phyloP scores from a whole-genome alignment of 1,140 invertebrate species.

The Lepidurus packardi region DNA sequence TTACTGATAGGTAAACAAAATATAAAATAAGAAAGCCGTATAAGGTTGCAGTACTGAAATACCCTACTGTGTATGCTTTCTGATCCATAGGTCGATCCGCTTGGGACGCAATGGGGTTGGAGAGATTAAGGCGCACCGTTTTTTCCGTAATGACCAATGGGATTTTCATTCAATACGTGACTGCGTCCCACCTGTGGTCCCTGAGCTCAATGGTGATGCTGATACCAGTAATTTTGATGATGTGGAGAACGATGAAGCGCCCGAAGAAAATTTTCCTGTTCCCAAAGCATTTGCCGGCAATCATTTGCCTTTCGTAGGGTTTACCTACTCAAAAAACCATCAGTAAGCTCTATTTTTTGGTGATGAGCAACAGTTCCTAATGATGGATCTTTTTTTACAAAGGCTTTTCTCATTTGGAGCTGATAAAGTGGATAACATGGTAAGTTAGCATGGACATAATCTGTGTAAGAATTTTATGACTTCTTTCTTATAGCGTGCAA shows the following conservation, averaged over 20 bases:
- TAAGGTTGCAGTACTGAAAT: background rate
- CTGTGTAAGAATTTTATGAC: background rate
- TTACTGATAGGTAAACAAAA: constrained; percentile 69
- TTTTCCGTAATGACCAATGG: constrained; percentile 97
- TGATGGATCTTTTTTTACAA: background rate
- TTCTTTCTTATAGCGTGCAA: constrained; percentile 25
- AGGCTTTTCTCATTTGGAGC: constrained; percentile 19
- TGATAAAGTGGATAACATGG: constrained; percentile 27
- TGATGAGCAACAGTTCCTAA: background rate
- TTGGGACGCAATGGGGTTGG: constrained; percentile 89
- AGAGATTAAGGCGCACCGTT: constrained; percentile 90
- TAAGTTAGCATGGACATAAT: constrained; percentile 26
- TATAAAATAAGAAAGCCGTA: background rate
- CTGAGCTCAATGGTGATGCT: constrained; percentile 89
- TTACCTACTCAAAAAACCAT: constrained; percentile 92
- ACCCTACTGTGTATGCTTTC: constrained; percentile 16
- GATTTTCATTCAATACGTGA: constrained; percentile 92
- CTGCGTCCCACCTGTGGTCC: constrained; percentile 91
- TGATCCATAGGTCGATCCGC: constrained; percentile 61
- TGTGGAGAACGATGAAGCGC: constrained; percentile 82
- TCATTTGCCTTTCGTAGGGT: constrained; percentile 97
- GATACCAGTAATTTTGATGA: constrained; percentile 99
- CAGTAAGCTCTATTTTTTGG: constrained; percentile 47
- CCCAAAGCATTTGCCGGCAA: constrained; percentile 98
- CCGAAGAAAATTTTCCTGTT: constrained; percentile 85